Conservation (phyloP, 1,140 invertebrate genomes). For the Drosophila triauraria region DNA sequence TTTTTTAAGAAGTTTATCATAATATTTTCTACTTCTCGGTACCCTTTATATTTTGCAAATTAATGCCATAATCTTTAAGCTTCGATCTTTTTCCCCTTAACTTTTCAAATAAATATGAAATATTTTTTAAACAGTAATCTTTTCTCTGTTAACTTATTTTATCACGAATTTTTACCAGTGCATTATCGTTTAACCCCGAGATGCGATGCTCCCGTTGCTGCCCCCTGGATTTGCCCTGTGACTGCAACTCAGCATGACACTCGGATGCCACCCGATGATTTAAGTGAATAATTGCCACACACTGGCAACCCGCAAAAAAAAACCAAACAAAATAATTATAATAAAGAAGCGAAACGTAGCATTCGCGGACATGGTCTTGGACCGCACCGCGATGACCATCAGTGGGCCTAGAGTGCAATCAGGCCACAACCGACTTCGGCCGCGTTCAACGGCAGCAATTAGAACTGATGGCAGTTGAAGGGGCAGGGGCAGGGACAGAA, state of each 20-base stretch:
- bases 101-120: too few species aligned
- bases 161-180: not conserved
- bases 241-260: conserved; percentile 81
- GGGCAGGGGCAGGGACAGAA: not conserved
- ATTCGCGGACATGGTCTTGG: conserved; percentile 12
- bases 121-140: too few species aligned
- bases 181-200: conserved; percentile 45
- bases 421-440: conserved; percentile 19
- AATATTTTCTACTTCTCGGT: too few species aligned
- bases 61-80: too few species aligned
- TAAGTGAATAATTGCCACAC: conserved; percentile 81
- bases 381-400: conserved; percentile 41
- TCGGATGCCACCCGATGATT: conserved; percentile 67
- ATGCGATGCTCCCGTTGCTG: conserved; percentile 59
- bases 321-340: conserved; percentile 48
- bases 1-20: too few species aligned
- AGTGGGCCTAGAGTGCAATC: conserved; percentile 48
- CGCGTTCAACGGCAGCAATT: conserved; percentile 38
- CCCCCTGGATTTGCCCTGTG: conserved; percentile 40
- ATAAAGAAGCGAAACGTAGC: conserved; percentile 48
- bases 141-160: too few species aligned
- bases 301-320: conserved; percentile 38
- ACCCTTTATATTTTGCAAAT: too few species aligned
- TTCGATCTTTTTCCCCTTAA: too few species aligned
- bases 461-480: conserved; percentile 38